A percentile compares a stretch with the other conserved stretches of the same genome.
Conservation (phyloP, 2,113 vertebrate species). For the Emydocephalus ijimae region DNA sequence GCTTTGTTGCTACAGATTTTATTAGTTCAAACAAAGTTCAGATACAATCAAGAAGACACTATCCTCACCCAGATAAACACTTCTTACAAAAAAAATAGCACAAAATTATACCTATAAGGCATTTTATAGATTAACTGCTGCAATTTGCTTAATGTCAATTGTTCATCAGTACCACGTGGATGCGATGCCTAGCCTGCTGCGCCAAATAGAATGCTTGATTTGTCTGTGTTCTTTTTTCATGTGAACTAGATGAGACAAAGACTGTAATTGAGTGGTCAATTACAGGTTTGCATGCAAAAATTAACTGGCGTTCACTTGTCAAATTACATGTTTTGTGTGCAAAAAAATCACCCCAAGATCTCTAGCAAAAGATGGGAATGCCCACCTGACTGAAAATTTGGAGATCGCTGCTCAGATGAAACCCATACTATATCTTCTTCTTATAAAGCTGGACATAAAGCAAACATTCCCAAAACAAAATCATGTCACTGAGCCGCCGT, state of each 20-base stretch:
- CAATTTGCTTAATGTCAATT: neutral
- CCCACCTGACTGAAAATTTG: neutral
- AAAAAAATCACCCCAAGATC: neutral
- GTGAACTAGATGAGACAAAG: neutral
- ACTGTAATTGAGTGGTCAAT: neutral
- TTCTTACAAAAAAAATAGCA: accelerated
- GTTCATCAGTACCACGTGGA: neutral
- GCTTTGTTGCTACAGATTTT: neutral
- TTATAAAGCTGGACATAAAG: neutral
- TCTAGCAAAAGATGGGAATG: neutral
- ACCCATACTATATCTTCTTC: neutral
- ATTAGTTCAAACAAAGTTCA: conserved; percentile 16
- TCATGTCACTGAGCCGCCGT: too few species aligned
- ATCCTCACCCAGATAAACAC: neutral
- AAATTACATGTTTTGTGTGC: neutral
- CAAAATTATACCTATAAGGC: conserved; percentile 3
- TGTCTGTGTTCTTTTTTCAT: neutral
- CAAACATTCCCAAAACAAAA: neutral
- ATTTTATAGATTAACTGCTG: neutral
- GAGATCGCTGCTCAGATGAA: neutral
- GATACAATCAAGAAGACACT: conserved; percentile 29
- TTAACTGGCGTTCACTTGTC: neutral
- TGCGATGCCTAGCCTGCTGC: neutral
- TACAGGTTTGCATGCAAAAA: neutral
- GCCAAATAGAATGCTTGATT: neutral